Evolutionary conservation across 2,797 vertebrate species (phyloP), one percentile per base, ranked within the genome.

Genomic region (Tarsius wallacei): DNA sequence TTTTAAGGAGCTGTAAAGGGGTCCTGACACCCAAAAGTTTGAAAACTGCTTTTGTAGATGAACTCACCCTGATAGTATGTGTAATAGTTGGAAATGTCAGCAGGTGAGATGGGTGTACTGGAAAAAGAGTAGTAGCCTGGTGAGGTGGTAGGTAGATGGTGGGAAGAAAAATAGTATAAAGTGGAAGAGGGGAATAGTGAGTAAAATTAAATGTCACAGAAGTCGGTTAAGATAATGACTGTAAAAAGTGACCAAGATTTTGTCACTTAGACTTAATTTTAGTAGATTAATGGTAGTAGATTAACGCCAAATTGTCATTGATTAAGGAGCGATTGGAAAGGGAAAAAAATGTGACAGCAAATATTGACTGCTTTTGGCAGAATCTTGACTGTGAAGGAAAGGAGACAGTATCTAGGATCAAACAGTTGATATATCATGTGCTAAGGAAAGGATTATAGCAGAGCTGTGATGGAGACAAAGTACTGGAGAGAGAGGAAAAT

Each of bases 171-270:
- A n/a, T 36, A 78, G 12, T 51, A 82, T 21, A 71, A 49, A 70
- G 31, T 76, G 42, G 42, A 3, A 68, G 51, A 42, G 21, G 36
- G 61, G 16, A 64, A 36, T 66, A 86, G 66, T 71, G 14, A 84
- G 26, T 64, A 76, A 15, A 90, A 90, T 71, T 42, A 80, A 51
- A 53, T 76, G 36, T 66, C 28, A 77, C 2, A 70, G 64, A 73
- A 85, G 14, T 93, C 13, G 51, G 0, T 68, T 81, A 88, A 81
- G 87, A 71, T 82, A 68, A 78, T 24, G 22, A 94, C 2, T 68
- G 22, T 70, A 87, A 91, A 86, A 89, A 91, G 22, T 53, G 42
- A 93, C 36, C 68, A 82, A 82, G 80, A 87, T 68, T 93, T 93
- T 91, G 51, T 78, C 55, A 64, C 47, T 68, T 94, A 53, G 76